These are phyloP conservation scores for Pyrgilauda ruficollis DNA, from an alignment of 2,113 vertebrate species.

Conservation along the genomic window DNA sequence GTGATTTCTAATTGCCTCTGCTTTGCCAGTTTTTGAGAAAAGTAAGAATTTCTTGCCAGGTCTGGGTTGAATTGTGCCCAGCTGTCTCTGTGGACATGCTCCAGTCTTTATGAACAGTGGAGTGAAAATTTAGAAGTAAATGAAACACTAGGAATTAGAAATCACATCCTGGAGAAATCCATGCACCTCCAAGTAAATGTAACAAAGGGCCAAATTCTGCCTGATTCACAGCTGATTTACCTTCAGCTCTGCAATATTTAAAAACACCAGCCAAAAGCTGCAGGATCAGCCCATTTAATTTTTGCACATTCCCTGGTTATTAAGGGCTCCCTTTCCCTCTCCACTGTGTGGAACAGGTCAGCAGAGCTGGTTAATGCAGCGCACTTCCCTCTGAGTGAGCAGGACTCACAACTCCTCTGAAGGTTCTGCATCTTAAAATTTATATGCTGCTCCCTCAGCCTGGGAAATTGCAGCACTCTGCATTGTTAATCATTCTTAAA, in stretches of 20 bases:
- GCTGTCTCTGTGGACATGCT: background rate
- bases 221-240: background rate
- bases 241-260: background rate
- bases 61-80: background rate
- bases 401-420: background rate
- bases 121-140: background rate
- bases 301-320: background rate
- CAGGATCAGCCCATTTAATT: background rate
- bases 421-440: conserved; percentile 2
- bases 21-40: background rate
- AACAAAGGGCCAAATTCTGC: background rate
- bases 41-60: background rate
- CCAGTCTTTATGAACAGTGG: background rate
- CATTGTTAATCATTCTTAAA: conserved; percentile 19
- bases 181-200: background rate
- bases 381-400: background rate
- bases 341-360: background rate
- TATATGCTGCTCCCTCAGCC: background rate
- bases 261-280: background rate
- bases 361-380: background rate
- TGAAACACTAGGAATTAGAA: background rate
- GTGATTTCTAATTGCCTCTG: background rate
- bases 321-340: background rate
- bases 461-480: background rate
- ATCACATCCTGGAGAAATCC: background rate